phyloP scores from a whole-genome alignment of 2,888 invertebrate genomes.

The Conomelus anceps region DNA sequence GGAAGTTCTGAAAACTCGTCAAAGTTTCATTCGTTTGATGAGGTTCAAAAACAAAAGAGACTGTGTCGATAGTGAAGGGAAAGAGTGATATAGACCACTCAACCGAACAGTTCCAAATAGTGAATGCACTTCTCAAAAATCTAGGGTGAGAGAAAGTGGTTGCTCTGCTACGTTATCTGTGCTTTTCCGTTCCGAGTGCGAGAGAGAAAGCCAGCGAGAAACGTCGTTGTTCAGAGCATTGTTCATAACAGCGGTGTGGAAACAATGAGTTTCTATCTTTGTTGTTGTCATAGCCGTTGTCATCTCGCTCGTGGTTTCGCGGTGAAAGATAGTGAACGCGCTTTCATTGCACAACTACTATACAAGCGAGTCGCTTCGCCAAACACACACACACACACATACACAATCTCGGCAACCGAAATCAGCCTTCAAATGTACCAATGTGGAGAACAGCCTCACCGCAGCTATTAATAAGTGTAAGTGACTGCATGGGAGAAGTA shows the following conservation, averaged over 20 bases:
- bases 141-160: no score
- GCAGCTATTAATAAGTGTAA: neutral
- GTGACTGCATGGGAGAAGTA: neutral
- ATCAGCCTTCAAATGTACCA: neutral
- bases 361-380: neutral
- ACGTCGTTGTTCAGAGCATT: neutral
- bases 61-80: no score
- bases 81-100: no score
- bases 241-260: neutral
- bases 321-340: neutral
- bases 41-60: no score
- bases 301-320: neutral
- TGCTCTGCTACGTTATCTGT: no score
- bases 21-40: no score
- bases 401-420: neutral
- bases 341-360: neutral
- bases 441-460: neutral
- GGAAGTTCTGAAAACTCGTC: no score
- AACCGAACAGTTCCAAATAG: no score
- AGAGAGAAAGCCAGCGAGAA: neutral
- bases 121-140: no score
- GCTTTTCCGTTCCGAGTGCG: no score
- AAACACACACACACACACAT: neutral
- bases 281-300: neutral
- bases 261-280: neutral